Percentiles rank a stretch among this genome's conserved stretches.
phyloP scores from a whole-genome alignment of 2,797 vertebrate species.

The Gallirallus australis region DNA sequence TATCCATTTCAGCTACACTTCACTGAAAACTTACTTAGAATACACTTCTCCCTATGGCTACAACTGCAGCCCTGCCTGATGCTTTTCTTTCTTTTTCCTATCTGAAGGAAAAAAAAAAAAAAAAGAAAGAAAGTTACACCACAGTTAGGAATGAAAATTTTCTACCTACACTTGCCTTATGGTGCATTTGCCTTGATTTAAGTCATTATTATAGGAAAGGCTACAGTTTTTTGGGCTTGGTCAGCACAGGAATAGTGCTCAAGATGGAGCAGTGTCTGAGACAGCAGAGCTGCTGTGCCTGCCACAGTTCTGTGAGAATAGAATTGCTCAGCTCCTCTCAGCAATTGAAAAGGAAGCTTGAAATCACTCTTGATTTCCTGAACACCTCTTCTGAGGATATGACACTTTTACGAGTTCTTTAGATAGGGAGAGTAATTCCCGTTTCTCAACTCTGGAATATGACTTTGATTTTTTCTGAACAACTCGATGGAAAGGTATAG shows the following conservation, averaged over 20 bases:
- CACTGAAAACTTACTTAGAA: neutral
- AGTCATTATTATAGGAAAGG: neutral
- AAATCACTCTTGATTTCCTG: conserved; percentile 2
- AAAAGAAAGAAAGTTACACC: neutral
- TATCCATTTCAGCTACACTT: neutral
- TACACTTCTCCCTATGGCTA: neutral
- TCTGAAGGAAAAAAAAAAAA: neutral
- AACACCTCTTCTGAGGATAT: neutral
- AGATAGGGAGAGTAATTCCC: neutral
- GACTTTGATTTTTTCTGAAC: conserved; percentile 3
- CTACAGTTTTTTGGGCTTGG: neutral
- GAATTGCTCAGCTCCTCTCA: neutral
- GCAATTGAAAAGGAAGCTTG: neutral
- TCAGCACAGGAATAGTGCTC: neutral
- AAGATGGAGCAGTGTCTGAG: neutral
- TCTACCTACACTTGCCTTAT: neutral
- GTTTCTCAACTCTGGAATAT: neutral
- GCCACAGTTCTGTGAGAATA: neutral
- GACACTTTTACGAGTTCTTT: neutral
- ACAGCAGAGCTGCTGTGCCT: neutral
- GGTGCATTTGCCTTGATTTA: neutral
- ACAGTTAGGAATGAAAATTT: neutral
- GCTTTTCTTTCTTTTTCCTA: neutral
- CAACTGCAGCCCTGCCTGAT: neutral
- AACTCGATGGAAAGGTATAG: neutral